A percentile compares a stretch with the other conserved stretches of the same genome.
phyloP scores from a whole-genome alignment of 2,113 vertebrate species.

The Galbula dea region DNA sequence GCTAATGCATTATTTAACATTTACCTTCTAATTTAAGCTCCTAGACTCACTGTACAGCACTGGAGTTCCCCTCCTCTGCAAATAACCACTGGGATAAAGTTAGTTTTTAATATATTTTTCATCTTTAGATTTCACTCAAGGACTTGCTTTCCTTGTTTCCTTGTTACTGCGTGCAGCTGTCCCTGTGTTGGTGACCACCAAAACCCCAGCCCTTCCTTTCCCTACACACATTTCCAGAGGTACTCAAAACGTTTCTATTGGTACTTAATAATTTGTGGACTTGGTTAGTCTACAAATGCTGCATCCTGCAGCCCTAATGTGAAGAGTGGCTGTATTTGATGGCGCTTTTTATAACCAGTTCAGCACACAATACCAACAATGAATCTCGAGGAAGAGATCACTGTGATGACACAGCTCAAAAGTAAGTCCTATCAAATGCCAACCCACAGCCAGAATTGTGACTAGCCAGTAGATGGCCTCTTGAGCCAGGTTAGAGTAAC shows the following conservation, averaged over 20 bases:
- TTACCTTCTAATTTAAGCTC: conserved; percentile 25
- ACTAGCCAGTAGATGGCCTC: not conserved
- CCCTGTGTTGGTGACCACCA: not conserved
- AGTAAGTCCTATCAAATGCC: not conserved
- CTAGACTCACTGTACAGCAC: not conserved
- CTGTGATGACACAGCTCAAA: not conserved
- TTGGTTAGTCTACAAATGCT: not conserved
- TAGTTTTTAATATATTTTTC: not conserved
- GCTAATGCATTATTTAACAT: conserved; percentile 11
- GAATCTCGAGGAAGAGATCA: not conserved
- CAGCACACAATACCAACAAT: not conserved
- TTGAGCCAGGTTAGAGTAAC: not conserved
- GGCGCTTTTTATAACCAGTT: not conserved
- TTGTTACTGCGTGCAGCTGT: not conserved
- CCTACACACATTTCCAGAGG: not conserved
- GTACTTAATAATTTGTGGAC: not conserved
- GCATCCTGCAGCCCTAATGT: not conserved
- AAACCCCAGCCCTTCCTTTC: not conserved
- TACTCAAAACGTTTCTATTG: not conserved
- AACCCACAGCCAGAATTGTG: not conserved
- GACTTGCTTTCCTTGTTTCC: too few relatives aligned
- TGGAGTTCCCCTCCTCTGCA: not conserved
- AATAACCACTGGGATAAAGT: not conserved
- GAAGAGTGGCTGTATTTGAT: rapidly evolving
- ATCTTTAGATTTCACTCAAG: not conserved